Conservation (phyloP, 2,113 vertebrate species). For the Burhinus oedicnemus region DNA sequence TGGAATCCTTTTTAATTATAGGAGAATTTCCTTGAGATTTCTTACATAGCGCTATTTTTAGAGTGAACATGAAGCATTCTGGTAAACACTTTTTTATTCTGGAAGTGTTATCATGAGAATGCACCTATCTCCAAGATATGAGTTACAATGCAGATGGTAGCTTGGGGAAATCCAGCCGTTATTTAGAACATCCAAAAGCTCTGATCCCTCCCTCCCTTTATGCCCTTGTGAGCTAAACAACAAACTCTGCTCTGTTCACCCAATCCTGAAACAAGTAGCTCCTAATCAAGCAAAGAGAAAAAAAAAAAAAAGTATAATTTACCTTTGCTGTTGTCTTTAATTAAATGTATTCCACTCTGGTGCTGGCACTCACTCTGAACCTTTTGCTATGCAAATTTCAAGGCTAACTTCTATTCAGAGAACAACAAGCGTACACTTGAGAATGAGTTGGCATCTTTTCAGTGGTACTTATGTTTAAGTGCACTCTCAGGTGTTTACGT, state of each 20-base stretch:
- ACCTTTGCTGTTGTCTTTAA: slow-evolving; percentile 76
- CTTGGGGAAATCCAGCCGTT: slow-evolving; percentile 52
- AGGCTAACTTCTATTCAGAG: slow-evolving; percentile 66
- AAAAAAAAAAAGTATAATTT: slow-evolving; percentile 43
- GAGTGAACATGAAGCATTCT: background rate
- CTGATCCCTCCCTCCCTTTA: background rate
- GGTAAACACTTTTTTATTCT: background rate
- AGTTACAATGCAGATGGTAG: slow-evolving; percentile 49
- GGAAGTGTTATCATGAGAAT: background rate
- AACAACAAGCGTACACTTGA: slow-evolving; percentile 54
- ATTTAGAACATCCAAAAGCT: slow-evolving; percentile 31
- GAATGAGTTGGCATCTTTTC: slow-evolving; percentile 45
- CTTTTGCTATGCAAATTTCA: slow-evolving; percentile 74
- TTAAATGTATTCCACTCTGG: slow-evolving; percentile 75
- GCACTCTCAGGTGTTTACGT: slow-evolving; percentile 64
- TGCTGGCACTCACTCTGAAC: slow-evolving; percentile 60
- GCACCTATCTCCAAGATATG: background rate
- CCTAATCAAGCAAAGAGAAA: slow-evolving; percentile 58
- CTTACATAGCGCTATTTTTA: background rate
- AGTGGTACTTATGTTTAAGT: slow-evolving; percentile 53
- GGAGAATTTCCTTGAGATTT: slow-evolving; percentile 1
- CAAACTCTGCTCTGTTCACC: slow-evolving; percentile 30
- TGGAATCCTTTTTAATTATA: slow-evolving; percentile 25
- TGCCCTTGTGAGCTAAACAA: slow-evolving; percentile 35
- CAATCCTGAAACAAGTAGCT: slow-evolving; percentile 64